phyloP scores from a whole-genome alignment of 2,888 invertebrate genomes.

The Agrilus cyanescens region DNA sequence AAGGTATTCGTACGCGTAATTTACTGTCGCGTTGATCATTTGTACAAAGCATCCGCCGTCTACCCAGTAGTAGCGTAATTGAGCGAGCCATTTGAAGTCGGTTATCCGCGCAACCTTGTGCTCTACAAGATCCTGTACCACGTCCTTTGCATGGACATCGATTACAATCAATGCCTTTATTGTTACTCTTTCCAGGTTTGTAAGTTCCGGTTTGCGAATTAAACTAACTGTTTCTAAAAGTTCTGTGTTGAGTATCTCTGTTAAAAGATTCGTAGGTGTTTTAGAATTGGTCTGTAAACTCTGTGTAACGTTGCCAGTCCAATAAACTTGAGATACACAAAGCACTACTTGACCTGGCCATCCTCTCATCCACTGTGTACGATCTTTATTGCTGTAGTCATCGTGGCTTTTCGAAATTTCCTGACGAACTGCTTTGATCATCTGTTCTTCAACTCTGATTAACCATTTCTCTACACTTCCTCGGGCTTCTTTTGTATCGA shows the following conservation, averaged over 20 bases:
- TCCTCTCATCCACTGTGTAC: conserved; percentile 58
- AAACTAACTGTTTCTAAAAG: conserved; percentile 63
- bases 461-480: conserved; percentile 85
- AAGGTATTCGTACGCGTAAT: conserved; percentile 75
- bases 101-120: conserved; percentile 55
- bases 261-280: conserved; percentile 52
- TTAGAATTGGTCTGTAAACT: too few species aligned
- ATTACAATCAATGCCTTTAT: conserved; percentile 73
- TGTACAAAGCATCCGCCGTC: conserved; percentile 54
- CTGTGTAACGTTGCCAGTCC: conserved; percentile 57
- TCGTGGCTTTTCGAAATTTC: conserved; percentile 55
- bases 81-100: conserved; percentile 79
- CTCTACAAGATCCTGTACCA: conserved; percentile 52
- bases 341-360: conserved; percentile 80
- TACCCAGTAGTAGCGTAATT: conserved; percentile 67
- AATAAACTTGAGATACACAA: conserved; percentile 68
- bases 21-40: conserved; percentile 68
- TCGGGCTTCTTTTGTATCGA: conserved; percentile 58
- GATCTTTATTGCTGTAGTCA: conserved; percentile 45
- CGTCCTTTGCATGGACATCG: conserved; percentile 78
- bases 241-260: conserved; percentile 45
- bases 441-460: conserved; percentile 69
- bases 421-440: conserved; percentile 59
- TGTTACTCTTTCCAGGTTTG: conserved; percentile 61
- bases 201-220: conserved; percentile 56